Conservation (phyloP, 2,797 vertebrate genomes). For the Propithecus deckenii region DNA sequence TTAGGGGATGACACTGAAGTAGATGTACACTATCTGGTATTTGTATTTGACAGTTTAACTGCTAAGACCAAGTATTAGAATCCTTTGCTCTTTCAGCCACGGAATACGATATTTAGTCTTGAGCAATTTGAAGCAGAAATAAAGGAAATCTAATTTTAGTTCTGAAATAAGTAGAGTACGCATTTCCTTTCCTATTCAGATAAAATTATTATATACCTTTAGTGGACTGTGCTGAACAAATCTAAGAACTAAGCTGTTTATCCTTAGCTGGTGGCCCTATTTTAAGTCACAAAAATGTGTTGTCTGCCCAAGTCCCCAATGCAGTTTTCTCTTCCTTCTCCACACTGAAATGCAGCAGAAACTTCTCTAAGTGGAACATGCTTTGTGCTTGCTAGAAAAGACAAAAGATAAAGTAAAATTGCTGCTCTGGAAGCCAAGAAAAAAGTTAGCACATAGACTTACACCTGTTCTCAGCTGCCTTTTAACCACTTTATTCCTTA, state of each 20-base stretch:
- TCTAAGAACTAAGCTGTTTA: constrained; percentile 27
- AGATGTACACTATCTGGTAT: not conserved
- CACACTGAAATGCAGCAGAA: not conserved
- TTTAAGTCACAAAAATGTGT: constrained; percentile 35
- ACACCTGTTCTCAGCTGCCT: not conserved
- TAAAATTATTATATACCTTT: constrained; percentile 27
- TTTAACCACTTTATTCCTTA: constrained; percentile 6
- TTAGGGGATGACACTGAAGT: not conserved
- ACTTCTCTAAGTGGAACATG: not conserved
- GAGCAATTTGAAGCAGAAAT: constrained; percentile 38
- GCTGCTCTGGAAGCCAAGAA: not conserved
- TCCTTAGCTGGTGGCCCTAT: not conserved
- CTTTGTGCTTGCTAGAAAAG: not conserved
- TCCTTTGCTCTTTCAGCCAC: constrained; percentile 10
- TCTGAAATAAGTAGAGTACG: constrained; percentile 20
- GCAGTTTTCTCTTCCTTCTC: not conserved
- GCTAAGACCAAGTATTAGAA: constrained; percentile 25
- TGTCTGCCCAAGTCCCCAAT: not conserved
- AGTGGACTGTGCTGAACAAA: not conserved
- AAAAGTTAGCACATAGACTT: not conserved
- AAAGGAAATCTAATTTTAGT: constrained; percentile 42
- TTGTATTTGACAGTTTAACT: constrained; percentile 39
- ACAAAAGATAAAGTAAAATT: not conserved
- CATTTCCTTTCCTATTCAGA: constrained; percentile 40
- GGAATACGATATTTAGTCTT: constrained; percentile 28